A percentile compares a stretch with the other conserved stretches of the same genome.
Evolutionary conservation across 2,113 vertebrate genomes (phyloP).

Genomic region (Syrmaticus mikado): DNA sequence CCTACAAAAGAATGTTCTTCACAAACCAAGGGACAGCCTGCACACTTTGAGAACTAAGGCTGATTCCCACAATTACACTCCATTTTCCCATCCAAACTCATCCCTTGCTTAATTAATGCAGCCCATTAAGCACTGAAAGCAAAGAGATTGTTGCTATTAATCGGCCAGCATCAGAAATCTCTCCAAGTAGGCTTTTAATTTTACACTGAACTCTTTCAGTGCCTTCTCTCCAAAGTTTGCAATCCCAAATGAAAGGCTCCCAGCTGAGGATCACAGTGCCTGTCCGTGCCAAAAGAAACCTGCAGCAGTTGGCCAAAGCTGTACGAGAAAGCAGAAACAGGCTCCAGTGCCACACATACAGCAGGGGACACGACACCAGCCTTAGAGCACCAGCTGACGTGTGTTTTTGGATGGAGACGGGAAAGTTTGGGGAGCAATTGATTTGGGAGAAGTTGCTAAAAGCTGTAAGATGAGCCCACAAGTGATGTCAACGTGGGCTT

Average conservation of each 20-base stretch:
- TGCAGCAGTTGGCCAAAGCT: neutral
- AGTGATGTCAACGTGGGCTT: neutral
- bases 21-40: neutral
- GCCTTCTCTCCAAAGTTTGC: neutral
- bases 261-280: neutral
- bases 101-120: slow-evolving; percentile 19
- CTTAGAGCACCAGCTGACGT: neutral
- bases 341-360: neutral
- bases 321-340: neutral
- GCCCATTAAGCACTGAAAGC: slow-evolving; percentile 78
- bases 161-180: slow-evolving; percentile 71
- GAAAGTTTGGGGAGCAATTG: neutral
- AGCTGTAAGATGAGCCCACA: neutral
- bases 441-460: neutral
- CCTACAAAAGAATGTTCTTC: neutral
- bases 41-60: neutral
- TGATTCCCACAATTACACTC: neutral
- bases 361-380: neutral
- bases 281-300: neutral
- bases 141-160: slow-evolving; percentile 73
- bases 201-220: neutral
- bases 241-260: neutral
- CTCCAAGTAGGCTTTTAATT: slow-evolving; percentile 80
- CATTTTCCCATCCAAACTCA: neutral
- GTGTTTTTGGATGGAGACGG: neutral